Evolutionary conservation across 2,888 invertebrate genomes (phyloP).

Genomic region (Caradrina clavipalpis): DNA sequence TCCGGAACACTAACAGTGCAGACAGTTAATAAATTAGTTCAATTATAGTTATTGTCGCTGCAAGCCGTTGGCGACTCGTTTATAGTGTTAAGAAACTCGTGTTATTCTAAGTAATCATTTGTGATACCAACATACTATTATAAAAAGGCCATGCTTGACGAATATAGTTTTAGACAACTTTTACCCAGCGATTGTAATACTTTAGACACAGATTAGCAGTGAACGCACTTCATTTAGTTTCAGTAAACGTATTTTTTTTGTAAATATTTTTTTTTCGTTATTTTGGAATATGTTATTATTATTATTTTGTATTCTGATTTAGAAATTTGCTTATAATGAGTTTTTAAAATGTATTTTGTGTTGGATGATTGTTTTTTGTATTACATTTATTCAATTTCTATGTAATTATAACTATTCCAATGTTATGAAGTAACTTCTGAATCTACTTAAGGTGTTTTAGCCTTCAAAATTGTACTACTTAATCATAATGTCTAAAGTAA

Average conservation of each 20-base stretch:
- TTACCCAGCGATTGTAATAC: slow-evolving; percentile 61
- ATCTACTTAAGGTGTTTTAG: slow-evolving; percentile 57
- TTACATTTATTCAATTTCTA: slow-evolving; percentile 32
- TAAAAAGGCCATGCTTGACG: slow-evolving; percentile 67
- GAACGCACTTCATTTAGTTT: slow-evolving; percentile 28
- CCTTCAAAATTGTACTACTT: slow-evolving; percentile 54
- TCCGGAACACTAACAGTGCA: slow-evolving; percentile 57
- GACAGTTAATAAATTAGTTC: slow-evolving; percentile 66
- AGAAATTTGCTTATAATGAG: slow-evolving; percentile 36
- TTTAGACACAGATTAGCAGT: slow-evolving; percentile 33
- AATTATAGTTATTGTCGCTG: slow-evolving; percentile 62
- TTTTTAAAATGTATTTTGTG: slow-evolving; percentile 50
- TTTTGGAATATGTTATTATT: slow-evolving; percentile 26
- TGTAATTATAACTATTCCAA: slow-evolving; percentile 36
- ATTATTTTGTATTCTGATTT: slow-evolving; percentile 40
- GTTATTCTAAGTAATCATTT: slow-evolving; percentile 67
- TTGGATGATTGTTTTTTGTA: slow-evolving; percentile 42
- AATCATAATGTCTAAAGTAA: slow-evolving; percentile 37
- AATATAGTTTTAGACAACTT: slow-evolving; percentile 58
- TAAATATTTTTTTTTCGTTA: slow-evolving; percentile 18
- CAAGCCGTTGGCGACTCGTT: slow-evolving; percentile 52
- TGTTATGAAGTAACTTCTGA: slow-evolving; percentile 44
- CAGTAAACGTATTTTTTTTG: slow-evolving; percentile 13
- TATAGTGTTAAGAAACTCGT: slow-evolving; percentile 59
- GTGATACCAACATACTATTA: slow-evolving; percentile 65